Conservation (phyloP, 2,797 vertebrate species). For the Girardinus metallicus region DNA sequence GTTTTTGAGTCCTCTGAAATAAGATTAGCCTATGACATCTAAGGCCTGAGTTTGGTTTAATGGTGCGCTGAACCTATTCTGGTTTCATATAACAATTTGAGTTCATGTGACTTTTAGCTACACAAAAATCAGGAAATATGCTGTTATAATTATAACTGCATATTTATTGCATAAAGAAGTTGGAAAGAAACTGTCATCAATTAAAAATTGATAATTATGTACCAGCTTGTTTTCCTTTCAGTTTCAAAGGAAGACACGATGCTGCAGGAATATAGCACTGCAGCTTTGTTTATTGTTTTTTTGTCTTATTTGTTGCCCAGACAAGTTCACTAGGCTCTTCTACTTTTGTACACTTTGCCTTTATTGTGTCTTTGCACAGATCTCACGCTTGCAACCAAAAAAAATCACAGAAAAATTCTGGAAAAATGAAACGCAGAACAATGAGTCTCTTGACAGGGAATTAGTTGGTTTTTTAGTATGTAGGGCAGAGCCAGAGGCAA, state of each 20-base stretch:
- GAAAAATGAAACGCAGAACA: conserved; percentile 34
- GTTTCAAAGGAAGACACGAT: not conserved
- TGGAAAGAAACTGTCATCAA: not conserved
- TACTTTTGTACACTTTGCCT: conserved; percentile 14
- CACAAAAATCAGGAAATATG: not conserved
- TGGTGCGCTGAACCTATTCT: conserved; percentile 6
- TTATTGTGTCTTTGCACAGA: conserved; percentile 9
- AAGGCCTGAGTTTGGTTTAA: conserved; percentile 12
- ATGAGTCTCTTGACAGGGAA: conserved; percentile 44
- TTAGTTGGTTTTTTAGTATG: conserved; percentile 46
- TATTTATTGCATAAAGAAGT: not conserved
- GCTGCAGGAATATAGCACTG: not conserved
- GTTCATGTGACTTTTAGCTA: conserved; percentile 14
- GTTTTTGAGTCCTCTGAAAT: conserved; percentile 8
- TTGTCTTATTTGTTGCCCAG: not conserved
- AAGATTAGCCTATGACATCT: conserved; percentile 11
- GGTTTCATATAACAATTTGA: not conserved
- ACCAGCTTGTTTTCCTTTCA: not conserved
- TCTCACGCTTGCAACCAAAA: conserved; percentile 24
- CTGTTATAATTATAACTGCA: not conserved
- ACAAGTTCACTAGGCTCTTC: conserved; percentile 10
- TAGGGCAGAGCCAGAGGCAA: conserved; percentile 41
- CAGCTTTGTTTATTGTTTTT: not conserved
- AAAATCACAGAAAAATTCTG: conserved; percentile 20
- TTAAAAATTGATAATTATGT: not conserved